A percentile compares a stretch with the other conserved stretches of the same genome.
Evolutionary conservation across 1,140 invertebrate genomes (phyloP).

Genomic region (Hycleus cichorii): DNA sequence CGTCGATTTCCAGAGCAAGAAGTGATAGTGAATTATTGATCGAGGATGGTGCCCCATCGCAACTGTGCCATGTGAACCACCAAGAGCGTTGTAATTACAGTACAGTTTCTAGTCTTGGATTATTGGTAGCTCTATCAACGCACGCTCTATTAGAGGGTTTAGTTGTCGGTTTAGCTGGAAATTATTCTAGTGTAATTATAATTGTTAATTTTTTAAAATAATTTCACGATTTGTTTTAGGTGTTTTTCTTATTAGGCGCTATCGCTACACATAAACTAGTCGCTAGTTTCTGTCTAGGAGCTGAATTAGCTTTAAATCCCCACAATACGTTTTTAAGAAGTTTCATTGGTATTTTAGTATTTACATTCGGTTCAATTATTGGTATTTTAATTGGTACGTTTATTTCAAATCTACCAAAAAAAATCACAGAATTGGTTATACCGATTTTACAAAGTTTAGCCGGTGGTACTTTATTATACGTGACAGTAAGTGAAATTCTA

Average conservation of each 20-base stretch:
- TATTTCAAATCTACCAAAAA: conserved; percentile 43
- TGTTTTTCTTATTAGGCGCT: conserved; percentile 60
- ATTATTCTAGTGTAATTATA: conserved; percentile 49
- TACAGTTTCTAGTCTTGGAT: conserved; percentile 50
- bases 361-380: conserved; percentile 56
- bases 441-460: conserved; percentile 63
- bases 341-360: conserved; percentile 53
- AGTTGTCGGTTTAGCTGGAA: conserved; percentile 69
- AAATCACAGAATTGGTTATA: conserved; percentile 44
- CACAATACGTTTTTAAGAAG: conserved; percentile 44
- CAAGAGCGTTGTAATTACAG: conserved; percentile 50
- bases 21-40: conserved; percentile 5
- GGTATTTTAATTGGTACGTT: conserved; percentile 59
- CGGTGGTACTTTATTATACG: conserved; percentile 87
- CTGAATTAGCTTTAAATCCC: conserved; percentile 53
- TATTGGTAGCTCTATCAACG: conserved; percentile 64
- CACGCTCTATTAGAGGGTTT: conserved; percentile 76
- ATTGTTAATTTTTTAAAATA: neutral
- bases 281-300: conserved; percentile 68
- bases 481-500: conserved; percentile 87
- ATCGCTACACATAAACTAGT: conserved; percentile 70
- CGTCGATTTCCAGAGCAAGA: conserved; percentile 14
- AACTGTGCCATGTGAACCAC: conserved; percentile 56
- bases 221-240: conserved; percentile 43
- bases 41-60: conserved; percentile 37